Conservation (phyloP, 2,797 vertebrate species). For the Tarsius wallacei region DNA sequence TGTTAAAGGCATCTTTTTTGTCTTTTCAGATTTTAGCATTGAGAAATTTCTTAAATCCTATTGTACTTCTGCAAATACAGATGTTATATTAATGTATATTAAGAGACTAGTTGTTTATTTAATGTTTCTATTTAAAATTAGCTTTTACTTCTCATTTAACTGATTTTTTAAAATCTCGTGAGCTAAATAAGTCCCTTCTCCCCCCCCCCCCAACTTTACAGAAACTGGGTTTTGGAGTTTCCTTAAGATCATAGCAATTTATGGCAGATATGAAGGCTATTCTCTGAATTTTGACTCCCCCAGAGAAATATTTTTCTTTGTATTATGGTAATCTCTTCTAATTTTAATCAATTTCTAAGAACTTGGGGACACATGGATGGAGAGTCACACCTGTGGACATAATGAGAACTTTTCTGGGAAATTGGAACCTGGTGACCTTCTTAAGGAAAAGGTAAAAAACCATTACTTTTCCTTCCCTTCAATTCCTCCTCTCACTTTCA, state of each 20-base stretch:
- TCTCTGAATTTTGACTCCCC: not conserved
- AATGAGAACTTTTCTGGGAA: not conserved
- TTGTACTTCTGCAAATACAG: not conserved
- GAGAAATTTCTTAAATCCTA: not conserved
- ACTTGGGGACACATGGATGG: not conserved
- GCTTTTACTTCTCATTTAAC: not conserved
- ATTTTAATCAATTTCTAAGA: not conserved
- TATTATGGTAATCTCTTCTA: not conserved
- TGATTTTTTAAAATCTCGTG: not conserved
- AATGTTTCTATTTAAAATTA: slow-evolving; percentile 51
- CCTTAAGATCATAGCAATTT: not conserved
- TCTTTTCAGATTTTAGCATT: not conserved
- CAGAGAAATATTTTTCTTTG: not conserved
- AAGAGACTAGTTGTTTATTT: not conserved
- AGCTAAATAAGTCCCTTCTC: not conserved
- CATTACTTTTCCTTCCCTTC: no score
- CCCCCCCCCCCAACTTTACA: not conserved
- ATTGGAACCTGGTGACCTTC: not conserved
- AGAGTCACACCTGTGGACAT: not conserved
- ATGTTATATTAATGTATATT: not conserved
- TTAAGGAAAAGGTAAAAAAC: not conserved
- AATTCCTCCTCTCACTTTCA: not conserved
- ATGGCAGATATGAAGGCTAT: not conserved
- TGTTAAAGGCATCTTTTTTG: not conserved
- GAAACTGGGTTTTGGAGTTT: not conserved